Evolutionary conservation across 2,113 vertebrate genomes (phyloP).

Genomic region (Pelobates fuscus): DNA sequence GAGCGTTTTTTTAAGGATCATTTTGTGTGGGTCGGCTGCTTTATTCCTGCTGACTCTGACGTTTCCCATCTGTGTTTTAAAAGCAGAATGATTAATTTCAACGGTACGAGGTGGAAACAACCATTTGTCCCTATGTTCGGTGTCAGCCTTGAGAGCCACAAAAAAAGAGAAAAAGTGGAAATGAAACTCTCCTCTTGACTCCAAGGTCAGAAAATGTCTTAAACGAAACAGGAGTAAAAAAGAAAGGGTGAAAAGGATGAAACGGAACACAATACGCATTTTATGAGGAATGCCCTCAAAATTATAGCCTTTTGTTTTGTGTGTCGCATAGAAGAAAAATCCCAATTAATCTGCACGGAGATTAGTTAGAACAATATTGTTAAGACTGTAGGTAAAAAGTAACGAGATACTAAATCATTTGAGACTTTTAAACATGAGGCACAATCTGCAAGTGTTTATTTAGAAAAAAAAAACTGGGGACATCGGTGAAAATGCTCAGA

Average conservation of each 20-base stretch:
- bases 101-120: slow-evolving; percentile 20
- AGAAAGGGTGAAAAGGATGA: not conserved
- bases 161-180: slow-evolving; percentile 4
- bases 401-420: too few species aligned
- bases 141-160: slow-evolving; percentile 37
- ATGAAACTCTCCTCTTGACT: not conserved
- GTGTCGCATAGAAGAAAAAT: too few species aligned
- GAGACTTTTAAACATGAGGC: too few species aligned
- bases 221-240: slow-evolving; percentile 13
- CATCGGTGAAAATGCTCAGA: too few species aligned
- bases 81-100: slow-evolving; percentile 38
- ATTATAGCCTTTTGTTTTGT: too few species aligned
- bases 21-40: slow-evolving; percentile 22
- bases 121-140: slow-evolving; percentile 4
- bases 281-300: too few species aligned
- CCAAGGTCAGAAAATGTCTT: slow-evolving; percentile 35
- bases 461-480: too few species aligned
- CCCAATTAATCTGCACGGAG: too few species aligned
- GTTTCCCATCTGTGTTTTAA: slow-evolving; percentile 45
- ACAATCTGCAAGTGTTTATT: too few species aligned
- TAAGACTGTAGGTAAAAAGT: too few species aligned
- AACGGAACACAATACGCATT: not conserved
- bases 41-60: slow-evolving; percentile 34
- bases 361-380: too few species aligned
- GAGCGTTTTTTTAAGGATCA: not conserved